phyloP scores from a whole-genome alignment of 1,140 invertebrate species.

The Druon quercuslanigerum region DNA sequence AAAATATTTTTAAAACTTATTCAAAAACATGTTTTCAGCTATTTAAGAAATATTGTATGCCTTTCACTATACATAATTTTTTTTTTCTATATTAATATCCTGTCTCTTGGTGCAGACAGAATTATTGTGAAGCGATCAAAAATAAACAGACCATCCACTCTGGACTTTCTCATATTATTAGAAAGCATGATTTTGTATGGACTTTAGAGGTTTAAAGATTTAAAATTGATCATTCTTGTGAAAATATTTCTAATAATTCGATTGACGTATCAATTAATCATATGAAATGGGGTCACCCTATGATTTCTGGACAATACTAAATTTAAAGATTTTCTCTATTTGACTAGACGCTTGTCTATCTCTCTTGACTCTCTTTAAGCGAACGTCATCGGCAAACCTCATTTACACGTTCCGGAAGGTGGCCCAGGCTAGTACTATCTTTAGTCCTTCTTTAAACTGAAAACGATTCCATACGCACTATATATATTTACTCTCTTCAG shows the following conservation, averaged over 20 bases:
- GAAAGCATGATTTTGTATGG: constrained; percentile 6
- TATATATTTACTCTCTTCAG: neutral
- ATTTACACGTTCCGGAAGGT: constrained; percentile 51
- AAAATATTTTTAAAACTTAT: too few species aligned
- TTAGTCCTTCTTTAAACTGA: constrained; percentile 45
- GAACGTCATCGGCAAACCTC: constrained; percentile 33
- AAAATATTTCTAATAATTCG: neutral
- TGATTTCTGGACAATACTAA: constrained; percentile 61
- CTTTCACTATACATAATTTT: neutral
- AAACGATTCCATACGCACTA: neutral
- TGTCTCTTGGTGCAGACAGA: constrained; percentile 2
- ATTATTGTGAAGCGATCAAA: constrained; percentile 10
- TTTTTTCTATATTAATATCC: neutral
- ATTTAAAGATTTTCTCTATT: constrained; percentile 59
- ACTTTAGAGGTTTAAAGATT: neutral
- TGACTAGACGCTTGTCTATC: constrained; percentile 11
- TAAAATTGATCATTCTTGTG: neutral
- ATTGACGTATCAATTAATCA: constrained; percentile 9
- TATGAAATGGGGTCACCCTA: constrained; percentile 52
- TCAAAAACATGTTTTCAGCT: too few species aligned
- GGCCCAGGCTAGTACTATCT: constrained; percentile 45
- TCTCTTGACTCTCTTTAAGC: constrained; percentile 33
- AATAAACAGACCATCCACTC: constrained; percentile 27
- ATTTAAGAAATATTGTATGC: too few species aligned
- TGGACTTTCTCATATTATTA: constrained; percentile 25